Percentiles rank a stretch among this genome's conserved stretches.
These are phyloP conservation scores for Indicator indicator DNA, from an alignment of 2,113 vertebrate species.

Conservation along the genomic window DNA sequence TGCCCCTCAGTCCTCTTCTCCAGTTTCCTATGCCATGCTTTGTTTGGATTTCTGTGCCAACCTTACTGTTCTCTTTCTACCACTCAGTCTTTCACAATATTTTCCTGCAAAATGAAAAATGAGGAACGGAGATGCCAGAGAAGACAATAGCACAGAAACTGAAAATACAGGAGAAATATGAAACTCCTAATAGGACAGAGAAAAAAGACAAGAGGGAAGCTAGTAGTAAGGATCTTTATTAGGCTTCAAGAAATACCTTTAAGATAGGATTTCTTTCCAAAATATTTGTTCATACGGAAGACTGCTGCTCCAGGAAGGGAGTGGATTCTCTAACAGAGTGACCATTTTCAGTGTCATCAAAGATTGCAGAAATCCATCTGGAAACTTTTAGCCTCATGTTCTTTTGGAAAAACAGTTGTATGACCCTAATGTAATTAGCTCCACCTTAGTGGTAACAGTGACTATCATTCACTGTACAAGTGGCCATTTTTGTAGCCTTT, in stretches of 20 bases:
- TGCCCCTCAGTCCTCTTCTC: not conserved
- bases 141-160: not conserved
- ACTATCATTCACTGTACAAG: not conserved
- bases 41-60: not conserved
- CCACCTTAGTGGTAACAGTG: not conserved
- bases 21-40: not conserved
- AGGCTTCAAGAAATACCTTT: not conserved
- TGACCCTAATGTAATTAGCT: not conserved
- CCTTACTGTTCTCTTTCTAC: not conserved
- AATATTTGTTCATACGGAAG: not conserved
- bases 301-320: not conserved
- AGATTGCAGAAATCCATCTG: not conserved
- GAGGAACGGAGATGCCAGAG: not conserved
- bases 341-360: not conserved
- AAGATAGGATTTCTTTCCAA: not conserved
- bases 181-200: conserved; percentile 3
- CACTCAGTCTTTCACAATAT: not conserved
- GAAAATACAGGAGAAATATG: not conserved
- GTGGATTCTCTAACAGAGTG: not conserved
- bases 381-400: not conserved
- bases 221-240: not conserved
- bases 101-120: not conserved
- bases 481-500: not conserved
- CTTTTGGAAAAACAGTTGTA: not conserved
- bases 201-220: not conserved